Base-by-base conservation (phyloP, 2,888 invertebrate genomes). In the Gerris lacustris region DNA sequence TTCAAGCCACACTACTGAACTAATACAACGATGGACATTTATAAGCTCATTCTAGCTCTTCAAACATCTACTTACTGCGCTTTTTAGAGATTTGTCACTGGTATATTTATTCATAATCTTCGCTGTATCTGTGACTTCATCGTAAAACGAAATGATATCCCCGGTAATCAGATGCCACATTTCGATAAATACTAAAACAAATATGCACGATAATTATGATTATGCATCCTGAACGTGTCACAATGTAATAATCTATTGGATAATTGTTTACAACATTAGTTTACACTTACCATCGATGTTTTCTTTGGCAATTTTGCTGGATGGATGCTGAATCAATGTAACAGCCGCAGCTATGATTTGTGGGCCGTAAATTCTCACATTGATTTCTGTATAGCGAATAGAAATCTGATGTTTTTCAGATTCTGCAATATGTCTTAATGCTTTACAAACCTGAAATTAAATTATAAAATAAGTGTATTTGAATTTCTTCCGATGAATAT, bases 361-460 rank as follows among this genome's bases (percentile, higher is more conserved):
- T 63, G 97, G 96, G 68, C 96, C 96, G 80, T 96, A 94, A 80
- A 95, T 93, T 80, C 94, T 86, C 77, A 98, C 84, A 83, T 95
- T 95, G 77, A 94, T 92, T 82, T 98, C 96, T 68, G 96, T 92
- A 80, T 97, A 96, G 81, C 96, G 95, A 6, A 96, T 94, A 77
- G 94, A 91, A 70, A 98, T 94, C 85, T 97, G 95, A 73, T 97
- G 85, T 64, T 94, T 90, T 81, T 98, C 97, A 47, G 94, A 92
- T 77, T 92, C 86, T 66, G 97, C 94, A 80, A 98, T 92, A 82
- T 99, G 98, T 79, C 96, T 88, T 76, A 99, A 84, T 76, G 99
- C 85, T 83, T 97, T 97, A 83, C 97, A 97, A 76, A 95, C 92
- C 94, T 94, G 80, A 9, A 79, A 77, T 63, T 67, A 73, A 67